Base-by-base conservation (phyloP, 2,113 vertebrate genomes). In the Oceanites oceanicus region DNA sequence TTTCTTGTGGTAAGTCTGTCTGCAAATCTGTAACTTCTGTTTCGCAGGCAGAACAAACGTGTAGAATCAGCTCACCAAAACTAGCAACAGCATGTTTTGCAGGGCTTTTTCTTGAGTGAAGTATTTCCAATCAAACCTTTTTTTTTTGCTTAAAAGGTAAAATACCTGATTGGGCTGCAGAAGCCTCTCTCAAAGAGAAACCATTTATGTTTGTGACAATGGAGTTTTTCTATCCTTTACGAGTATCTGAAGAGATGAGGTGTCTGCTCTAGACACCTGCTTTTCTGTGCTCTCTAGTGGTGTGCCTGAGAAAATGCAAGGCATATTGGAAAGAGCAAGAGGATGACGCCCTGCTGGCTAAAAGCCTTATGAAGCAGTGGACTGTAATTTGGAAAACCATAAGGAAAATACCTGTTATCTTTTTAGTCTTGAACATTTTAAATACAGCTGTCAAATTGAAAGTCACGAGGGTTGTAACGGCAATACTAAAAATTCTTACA, bases 231-330 rank as follows among this genome's bases (percentile, higher is more conserved):
- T 68, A 0, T 75, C 8, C 40, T 92, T 74, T 12, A 11, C 0
- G 2, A 88, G 22, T 67, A 15, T 56, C 45, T 71, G 42, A 84
- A 82, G 77, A 32, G 52, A 15, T 9, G 20, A 50, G 8, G n/a
- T 66, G 26, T 61, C 50, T 88, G 72, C 72, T 71, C 32, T 61
- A 63, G 72, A 88, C 94, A 65, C 36, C 59, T 96, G 92, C 53
- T 95, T 94, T 22, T 90, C 89, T 97, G 62, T 95, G 91, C 95
- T 97, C 94, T 95, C 94, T 97, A 95, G 95, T 88, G 96, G 95
- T 55, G 40, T 89, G 62, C 58, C 42, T 44, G 17, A 65, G 92
- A 71, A 97, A 96, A 96, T 63, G 92, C 90, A 92, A 78, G 66
- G 76, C 68, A 8, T 29, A 1, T 5, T 34, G 30, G 55, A 16